These are phyloP conservation scores for Tyto alba DNA, from an alignment of 2,113 vertebrate genomes.

Conservation along the genomic window DNA sequence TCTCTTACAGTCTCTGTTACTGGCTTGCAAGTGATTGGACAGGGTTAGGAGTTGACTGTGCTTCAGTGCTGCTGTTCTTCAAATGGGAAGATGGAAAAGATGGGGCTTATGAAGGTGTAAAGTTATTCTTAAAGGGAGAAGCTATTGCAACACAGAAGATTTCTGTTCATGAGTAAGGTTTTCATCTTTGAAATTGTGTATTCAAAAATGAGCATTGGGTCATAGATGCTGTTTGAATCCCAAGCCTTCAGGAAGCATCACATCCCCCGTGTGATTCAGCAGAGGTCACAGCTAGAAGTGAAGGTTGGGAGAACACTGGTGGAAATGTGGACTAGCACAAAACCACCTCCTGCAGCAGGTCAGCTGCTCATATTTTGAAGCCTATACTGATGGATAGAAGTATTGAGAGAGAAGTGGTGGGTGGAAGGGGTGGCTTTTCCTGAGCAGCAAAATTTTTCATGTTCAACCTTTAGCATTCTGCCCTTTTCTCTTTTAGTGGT, in stretches of 20 bases:
- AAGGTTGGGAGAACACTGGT: background rate
- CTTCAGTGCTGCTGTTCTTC: background rate
- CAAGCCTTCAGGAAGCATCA: background rate
- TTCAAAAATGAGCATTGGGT: background rate
- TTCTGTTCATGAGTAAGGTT: background rate
- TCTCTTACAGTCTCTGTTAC: background rate
- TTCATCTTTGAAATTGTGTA: background rate
- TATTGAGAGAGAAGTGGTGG: background rate
- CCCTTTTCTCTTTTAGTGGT: conserved; percentile 75
- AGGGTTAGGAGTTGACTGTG: background rate
- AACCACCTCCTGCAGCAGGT: background rate
- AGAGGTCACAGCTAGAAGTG: background rate
- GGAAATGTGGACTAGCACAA: background rate
- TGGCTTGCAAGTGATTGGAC: background rate
- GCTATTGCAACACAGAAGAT: background rate
- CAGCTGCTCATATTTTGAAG: background rate
- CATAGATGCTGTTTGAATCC: background rate
- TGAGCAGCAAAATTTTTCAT: background rate
- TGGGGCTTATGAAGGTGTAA: background rate
- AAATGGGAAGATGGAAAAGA: background rate
- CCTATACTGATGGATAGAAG: background rate
- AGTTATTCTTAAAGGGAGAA: background rate
- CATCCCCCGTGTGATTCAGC: background rate
- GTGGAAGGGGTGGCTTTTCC: background rate
- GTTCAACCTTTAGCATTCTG: background rate